Evolutionary conservation across 2,888 invertebrate species (phyloP), one percentile per base, ranked within the genome.

Genomic region (Drosophila suboccidentalis): DNA sequence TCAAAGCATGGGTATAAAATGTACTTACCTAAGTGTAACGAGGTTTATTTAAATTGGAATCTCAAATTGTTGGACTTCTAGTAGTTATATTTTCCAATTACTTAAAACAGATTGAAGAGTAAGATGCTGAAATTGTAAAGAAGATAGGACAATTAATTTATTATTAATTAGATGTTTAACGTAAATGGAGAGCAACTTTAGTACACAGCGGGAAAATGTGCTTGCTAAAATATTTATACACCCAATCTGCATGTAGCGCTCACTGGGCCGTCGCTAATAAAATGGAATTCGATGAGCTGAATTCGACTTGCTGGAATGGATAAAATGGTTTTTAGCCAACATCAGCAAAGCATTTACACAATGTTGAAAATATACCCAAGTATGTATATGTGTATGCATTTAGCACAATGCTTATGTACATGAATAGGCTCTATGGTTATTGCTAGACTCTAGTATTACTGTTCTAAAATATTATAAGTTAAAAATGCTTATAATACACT

Each of bases 91-190:
- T 54, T 55, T 43, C 6, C 43, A 55, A 22, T 22, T 8, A n/a
- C 19, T 11, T 13, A 6, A 2, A 55, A 17, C 34, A 17, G 8
- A 8, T 13, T n/a, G 11, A 17, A 47, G 11, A 32, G 5, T 17
- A 5, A 10, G 47, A 9, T 29, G 4, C 47, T 15, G 10, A 32
- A 26, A 36, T 1, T 15, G 15, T 10, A 19, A 11, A 34, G 19
- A 15, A 41, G 54, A 54, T 54, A 54, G 15, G 1, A 26, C 38
- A 53, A 34, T 57, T 57, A 22, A 44, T 44, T n/a, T 4, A 19
- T 36, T 57, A 46, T 57, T 57, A 36, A 57, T n/a, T 11, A 15
- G n/a, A 22, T 15, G 9, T 34, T 36, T 13, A 36, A 57, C 34
- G 34, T 13, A 34, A 34, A 57, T 44, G 34, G n/a, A 1, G 43